Evolutionary conservation across 2,888 invertebrate genomes (phyloP), one percentile per base, ranked within the genome.

Genomic region (Rhamphomyia laevipes): DNA sequence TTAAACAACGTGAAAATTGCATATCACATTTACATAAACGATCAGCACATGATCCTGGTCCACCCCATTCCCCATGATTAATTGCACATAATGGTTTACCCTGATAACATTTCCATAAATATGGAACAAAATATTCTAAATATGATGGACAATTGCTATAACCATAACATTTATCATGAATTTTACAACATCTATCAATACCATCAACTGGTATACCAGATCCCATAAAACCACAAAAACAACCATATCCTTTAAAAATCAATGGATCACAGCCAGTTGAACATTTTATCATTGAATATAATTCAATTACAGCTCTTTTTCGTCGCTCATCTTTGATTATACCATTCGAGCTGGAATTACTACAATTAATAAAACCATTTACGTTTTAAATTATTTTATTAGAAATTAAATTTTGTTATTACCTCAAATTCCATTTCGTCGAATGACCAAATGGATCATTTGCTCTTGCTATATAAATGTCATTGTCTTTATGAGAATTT

Each of bases 221-320:
- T 1, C 91, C 91, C 3, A 88, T 74, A 64, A 90, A 87, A 4
- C 92, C 91, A 62, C 91, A 92, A 66, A 86, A 92, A 66, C 91
- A 92, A 3, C 91, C 91, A 60, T 92, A 91, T 11, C 90, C 89
- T 65, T 89, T 89, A 65, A 84, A 89, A 10, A 77, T 73, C 2
- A 90, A 67, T 0, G 91, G 91, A 64, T 89, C 82, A 60, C 92
- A 92, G 4, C 85, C 85, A 0, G 88, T 88, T 2, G 87, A 83
- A 60, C 90, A 91, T 51, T 80, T 78, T 53, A 92, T 77, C 88
- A 91, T 90, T 55, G 87, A 87, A 69, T 87, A 90, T 16, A 92
- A 74, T 60, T 88, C 83, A 12, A 84, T 65, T 1, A 88, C 85
- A 38, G 84, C 86, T 2, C 89, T 76, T 64, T 86, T 85, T 21